phyloP scores from a whole-genome alignment of 2,888 invertebrate genomes.

The Neocrepidodera transversa region DNA sequence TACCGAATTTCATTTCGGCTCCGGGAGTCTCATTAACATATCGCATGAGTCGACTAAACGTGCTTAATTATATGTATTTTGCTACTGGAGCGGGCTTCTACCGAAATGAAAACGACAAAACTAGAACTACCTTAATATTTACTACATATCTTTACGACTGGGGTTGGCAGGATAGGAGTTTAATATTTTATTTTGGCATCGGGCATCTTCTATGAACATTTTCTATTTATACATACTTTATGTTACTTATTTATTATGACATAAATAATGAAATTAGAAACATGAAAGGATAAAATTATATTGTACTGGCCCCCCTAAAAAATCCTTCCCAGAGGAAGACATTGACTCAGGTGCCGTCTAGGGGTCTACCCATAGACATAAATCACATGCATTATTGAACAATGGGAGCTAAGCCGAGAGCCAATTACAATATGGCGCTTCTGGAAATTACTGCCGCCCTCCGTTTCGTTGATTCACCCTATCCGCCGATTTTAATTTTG shows the following conservation, averaged over 20 bases:
- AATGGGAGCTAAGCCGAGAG: slow-evolving; percentile 53
- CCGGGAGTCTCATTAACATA: slow-evolving; percentile 56
- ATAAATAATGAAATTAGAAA: no score
- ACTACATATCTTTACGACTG: slow-evolving; percentile 19
- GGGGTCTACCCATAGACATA: slow-evolving; percentile 42
- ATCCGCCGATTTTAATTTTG: slow-evolving; percentile 53
- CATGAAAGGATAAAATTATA: no score
- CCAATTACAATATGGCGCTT: slow-evolving; percentile 57
- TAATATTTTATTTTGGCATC: slow-evolving; percentile 17
- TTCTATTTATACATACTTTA: slow-evolving; percentile 2
- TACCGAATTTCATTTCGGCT: slow-evolving; percentile 55
- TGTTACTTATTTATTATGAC: no score
- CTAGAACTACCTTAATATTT: slow-evolving; percentile 32
- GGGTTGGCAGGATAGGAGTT: slow-evolving; percentile 13
- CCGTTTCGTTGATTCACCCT: slow-evolving; percentile 47
- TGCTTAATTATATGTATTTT: slow-evolving; percentile 49
- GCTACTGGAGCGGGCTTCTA: slow-evolving; percentile 33
- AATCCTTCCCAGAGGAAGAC: no score
- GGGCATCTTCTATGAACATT: background rate
- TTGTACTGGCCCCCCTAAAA: no score
- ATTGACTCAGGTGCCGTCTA: no score
- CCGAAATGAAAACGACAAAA: slow-evolving; percentile 35
- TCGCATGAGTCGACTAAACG: slow-evolving; percentile 54
- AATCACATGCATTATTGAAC: slow-evolving; percentile 59
- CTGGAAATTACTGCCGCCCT: slow-evolving; percentile 45